These are phyloP conservation scores for Falco concolor DNA, from an alignment of 2,797 vertebrate genomes.

Conservation along the genomic window DNA sequence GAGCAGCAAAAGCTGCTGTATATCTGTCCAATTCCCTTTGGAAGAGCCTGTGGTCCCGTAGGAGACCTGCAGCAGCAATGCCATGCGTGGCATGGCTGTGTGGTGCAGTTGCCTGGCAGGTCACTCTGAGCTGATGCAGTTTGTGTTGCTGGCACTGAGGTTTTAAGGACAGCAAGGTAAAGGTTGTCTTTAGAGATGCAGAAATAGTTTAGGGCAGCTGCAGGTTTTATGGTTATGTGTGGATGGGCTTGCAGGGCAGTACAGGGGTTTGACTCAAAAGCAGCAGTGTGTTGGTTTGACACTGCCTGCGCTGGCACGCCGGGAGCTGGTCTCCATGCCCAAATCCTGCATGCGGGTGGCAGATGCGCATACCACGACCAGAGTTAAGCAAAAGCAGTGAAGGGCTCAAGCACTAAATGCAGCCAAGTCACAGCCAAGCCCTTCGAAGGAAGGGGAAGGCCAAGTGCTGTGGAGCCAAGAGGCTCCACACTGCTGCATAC, in stretches of 20 bases:
- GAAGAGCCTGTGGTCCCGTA: background rate
- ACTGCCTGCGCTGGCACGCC: fast-evolving
- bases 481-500: background rate
- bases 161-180: background rate
- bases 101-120: background rate
- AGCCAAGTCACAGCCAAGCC: background rate
- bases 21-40: background rate
- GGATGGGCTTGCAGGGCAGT: background rate
- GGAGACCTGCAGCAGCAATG: background rate
- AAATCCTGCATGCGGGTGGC: background rate
- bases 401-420: background rate
- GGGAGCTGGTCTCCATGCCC: background rate
- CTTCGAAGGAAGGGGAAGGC: background rate
- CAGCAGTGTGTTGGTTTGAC: background rate
- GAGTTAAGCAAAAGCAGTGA: background rate
- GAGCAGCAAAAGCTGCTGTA: background rate
- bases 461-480: fast-evolving
- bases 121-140: background rate
- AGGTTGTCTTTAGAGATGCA: background rate
- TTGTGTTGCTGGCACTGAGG: background rate
- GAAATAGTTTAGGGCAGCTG: background rate
- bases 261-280: background rate
- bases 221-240: background rate
- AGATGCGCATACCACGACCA: fast-evolving
- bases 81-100: fast-evolving